These are phyloP conservation scores for Passer domesticus DNA, from an alignment of 2,113 vertebrate genomes.

Conservation along the genomic window DNA sequence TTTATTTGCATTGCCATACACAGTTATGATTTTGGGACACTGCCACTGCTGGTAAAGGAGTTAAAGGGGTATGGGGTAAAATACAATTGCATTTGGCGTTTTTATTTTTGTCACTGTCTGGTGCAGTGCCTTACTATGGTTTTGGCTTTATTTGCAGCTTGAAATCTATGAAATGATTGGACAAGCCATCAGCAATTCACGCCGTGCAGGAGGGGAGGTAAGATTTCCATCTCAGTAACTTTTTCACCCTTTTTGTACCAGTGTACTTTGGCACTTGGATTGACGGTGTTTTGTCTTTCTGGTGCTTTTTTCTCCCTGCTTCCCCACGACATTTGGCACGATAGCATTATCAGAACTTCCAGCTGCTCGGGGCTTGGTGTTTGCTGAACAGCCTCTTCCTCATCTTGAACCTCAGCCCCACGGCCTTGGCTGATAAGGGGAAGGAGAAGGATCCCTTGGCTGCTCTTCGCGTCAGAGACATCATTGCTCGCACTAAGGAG, in stretches of 20 bases:
- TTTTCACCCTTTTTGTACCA: not conserved
- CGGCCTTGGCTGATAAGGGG: constrained; percentile 95
- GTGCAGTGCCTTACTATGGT: not conserved
- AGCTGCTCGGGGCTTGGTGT: constrained; percentile 97
- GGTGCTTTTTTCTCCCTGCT: not conserved
- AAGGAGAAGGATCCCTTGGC: constrained; percentile 98
- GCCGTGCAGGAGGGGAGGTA: constrained; percentile 96
- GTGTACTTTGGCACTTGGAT: not conserved
- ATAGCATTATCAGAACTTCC: constrained; percentile 99
- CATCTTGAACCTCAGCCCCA: constrained; percentile 95
- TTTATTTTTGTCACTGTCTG: not conserved
- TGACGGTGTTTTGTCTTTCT: not conserved
- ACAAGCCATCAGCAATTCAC: constrained; percentile 93
- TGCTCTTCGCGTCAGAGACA: constrained; percentile 92
- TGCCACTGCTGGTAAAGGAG: not conserved
- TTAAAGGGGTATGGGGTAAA: not conserved
- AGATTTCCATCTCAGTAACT: not conserved
- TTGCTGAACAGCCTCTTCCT: constrained; percentile 97
- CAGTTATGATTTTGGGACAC: not conserved
- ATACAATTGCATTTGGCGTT: not conserved
- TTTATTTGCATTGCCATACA: not conserved
- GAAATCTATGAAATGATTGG: constrained; percentile 99
- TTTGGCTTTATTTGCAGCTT: constrained; percentile 78
- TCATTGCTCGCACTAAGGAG: constrained; percentile 91
- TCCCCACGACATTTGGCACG: not conserved